Evolutionary conservation across 2,113 vertebrate genomes (phyloP).

Genomic region (Lathamus discolor): DNA sequence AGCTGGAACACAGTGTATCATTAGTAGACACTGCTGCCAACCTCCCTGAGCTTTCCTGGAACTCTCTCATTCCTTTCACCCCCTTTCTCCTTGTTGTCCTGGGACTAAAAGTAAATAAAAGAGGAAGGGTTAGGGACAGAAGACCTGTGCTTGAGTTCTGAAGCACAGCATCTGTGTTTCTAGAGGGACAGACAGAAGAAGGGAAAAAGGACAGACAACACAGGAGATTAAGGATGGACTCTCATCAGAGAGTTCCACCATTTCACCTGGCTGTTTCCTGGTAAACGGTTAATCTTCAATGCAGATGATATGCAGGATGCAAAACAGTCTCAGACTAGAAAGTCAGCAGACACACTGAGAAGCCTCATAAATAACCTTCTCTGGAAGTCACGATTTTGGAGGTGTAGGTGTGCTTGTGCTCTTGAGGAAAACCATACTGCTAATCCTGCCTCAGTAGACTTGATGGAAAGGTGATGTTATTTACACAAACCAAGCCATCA

Average conservation of each 20-base stretch:
- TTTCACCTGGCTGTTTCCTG: background rate
- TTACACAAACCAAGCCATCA: background rate
- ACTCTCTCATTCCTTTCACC: background rate
- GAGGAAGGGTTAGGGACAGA: background rate
- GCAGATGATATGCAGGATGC: fast-evolving
- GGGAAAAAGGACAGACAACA: background rate
- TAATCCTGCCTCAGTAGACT: background rate
- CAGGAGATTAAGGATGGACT: background rate
- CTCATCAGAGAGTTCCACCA: background rate
- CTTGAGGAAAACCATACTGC: background rate
- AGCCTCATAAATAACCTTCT: background rate
- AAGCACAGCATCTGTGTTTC: background rate
- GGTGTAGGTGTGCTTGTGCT: background rate
- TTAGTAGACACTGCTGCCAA: background rate
- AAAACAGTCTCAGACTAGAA: background rate
- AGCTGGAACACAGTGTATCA: fast-evolving
- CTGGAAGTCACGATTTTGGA: background rate
- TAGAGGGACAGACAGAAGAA: background rate
- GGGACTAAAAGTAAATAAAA: background rate
- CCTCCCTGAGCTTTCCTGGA: background rate
- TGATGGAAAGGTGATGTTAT: background rate
- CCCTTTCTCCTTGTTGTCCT: background rate
- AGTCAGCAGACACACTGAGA: background rate
- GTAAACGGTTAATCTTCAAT: background rate
- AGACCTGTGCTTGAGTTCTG: background rate